Percentiles rank a stretch among this genome's conserved stretches.
phyloP scores from a whole-genome alignment of 2,113 vertebrate species.

The Percina caprodes region DNA sequence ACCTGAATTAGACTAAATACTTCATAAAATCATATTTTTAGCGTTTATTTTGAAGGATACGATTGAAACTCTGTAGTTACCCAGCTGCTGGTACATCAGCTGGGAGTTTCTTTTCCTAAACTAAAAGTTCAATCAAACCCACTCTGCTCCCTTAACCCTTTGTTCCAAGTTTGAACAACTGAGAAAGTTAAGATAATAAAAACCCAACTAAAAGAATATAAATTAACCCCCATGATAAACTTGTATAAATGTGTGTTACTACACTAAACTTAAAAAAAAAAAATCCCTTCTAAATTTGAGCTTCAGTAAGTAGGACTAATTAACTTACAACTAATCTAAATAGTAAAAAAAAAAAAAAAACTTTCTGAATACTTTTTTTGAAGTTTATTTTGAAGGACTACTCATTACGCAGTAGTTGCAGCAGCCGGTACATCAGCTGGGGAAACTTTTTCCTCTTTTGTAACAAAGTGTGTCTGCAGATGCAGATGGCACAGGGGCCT shows the following conservation, averaged over 20 bases:
- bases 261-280: not conserved
- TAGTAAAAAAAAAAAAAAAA: not conserved
- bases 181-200: not conserved
- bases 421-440: slow-evolving; percentile 72
- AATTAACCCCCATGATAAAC: not conserved
- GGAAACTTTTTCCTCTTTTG: slow-evolving; percentile 81
- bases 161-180: not conserved
- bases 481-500: slow-evolving; percentile 87
- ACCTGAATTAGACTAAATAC: accelerated
- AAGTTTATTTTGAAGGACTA: not conserved
- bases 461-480: slow-evolving; percentile 75
- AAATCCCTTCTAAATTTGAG: too few relatives aligned
- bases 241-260: not conserved
- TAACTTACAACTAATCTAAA: not conserved
- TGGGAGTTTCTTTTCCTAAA: slow-evolving; percentile 66
- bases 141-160: not conserved
- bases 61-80: not conserved
- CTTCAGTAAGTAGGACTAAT: too few relatives aligned
- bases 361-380: not conserved
- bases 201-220: not conserved
- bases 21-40: not conserved
- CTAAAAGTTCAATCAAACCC: not conserved
- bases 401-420: not conserved
- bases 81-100: slow-evolving; percentile 70
- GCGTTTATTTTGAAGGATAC: not conserved